Conservation (phyloP, 1,140 invertebrate species). For the Microvelia longipes region DNA sequence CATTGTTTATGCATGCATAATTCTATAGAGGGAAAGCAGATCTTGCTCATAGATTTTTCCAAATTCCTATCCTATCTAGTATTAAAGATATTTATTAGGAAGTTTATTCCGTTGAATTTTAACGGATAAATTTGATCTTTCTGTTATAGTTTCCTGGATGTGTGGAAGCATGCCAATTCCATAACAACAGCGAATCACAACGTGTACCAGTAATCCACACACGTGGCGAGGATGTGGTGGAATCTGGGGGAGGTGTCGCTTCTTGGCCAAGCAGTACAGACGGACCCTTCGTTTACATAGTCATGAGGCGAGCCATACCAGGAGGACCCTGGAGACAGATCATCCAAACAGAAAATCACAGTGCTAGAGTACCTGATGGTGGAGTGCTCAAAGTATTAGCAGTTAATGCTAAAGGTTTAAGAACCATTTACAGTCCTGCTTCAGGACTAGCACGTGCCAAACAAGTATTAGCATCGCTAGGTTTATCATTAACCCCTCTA, state of each 20-base stretch:
- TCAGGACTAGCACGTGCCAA: slow-evolving; percentile 8
- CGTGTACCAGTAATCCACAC: slow-evolving; percentile 48
- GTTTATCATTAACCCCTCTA: too few relatives aligned
- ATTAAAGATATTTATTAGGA: too few relatives aligned
- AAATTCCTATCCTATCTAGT: too few relatives aligned
- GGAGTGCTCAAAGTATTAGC: slow-evolving; percentile 45
- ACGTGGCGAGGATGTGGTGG: slow-evolving; percentile 44
- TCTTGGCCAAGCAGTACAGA: slow-evolving; percentile 38
- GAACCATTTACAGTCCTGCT: slow-evolving; percentile 45
- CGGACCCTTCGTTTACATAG: slow-evolving; percentile 43
- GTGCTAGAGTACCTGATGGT: slow-evolving; percentile 40
- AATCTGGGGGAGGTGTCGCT: slow-evolving; percentile 29
- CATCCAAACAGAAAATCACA: slow-evolving; percentile 41
- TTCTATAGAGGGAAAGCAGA: too few relatives aligned
- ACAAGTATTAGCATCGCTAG: slow-evolving; percentile 9
- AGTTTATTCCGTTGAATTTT: too few relatives aligned
- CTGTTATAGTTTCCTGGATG: slow-evolving; percentile 51
- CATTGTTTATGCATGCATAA: too few relatives aligned
- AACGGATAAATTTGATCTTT: too few relatives aligned
- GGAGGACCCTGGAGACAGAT: slow-evolving; percentile 49
- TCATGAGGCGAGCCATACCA: slow-evolving; percentile 40
- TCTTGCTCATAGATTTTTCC: too few relatives aligned
- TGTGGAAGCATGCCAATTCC: slow-evolving; percentile 48
- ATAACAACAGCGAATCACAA: slow-evolving; percentile 36
- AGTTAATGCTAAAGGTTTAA: slow-evolving; percentile 44